Percentiles rank a stretch among this genome's conserved stretches.
Evolutionary conservation across 1,140 invertebrate genomes (phyloP).

Genomic region (Phymastichus coffea): DNA sequence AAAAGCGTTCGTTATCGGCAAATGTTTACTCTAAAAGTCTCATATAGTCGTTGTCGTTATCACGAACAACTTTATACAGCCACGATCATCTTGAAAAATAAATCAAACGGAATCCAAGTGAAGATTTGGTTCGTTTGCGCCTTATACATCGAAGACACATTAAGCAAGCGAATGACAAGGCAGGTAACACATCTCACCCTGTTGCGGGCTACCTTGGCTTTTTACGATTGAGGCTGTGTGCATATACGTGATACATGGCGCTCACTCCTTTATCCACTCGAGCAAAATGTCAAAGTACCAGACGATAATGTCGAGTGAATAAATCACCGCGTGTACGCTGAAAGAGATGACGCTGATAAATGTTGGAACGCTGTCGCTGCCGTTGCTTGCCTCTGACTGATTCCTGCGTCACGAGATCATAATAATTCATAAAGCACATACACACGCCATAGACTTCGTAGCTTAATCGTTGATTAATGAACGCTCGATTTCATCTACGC

Average conservation of each 20-base stretch:
- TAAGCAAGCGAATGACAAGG: too few species aligned
- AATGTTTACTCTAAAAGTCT: too few species aligned
- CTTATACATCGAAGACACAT: too few species aligned
- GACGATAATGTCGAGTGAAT: constrained; percentile 53
- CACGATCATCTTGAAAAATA: too few species aligned
- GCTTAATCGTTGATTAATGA: constrained; percentile 57
- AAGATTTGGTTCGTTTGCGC: too few species aligned
- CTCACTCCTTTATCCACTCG: constrained; percentile 48
- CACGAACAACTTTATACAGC: too few species aligned
- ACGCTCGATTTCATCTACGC: constrained; percentile 19
- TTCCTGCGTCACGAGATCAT: constrained; percentile 57
- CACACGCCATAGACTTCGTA: not conserved
- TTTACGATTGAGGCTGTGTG: too few species aligned
- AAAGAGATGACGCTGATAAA: constrained; percentile 59
- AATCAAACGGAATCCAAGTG: too few species aligned
- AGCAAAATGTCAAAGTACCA: constrained; percentile 57
- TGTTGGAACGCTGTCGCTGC: constrained; percentile 50
- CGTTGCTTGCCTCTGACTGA: constrained; percentile 53
- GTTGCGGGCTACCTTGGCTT: too few species aligned
- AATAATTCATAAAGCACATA: constrained; percentile 54
- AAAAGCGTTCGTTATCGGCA: too few species aligned
- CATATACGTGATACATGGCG: not conserved
- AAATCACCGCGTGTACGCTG: constrained; percentile 56
- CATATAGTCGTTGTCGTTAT: too few species aligned
- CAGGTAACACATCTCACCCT: too few species aligned